Evolutionary conservation across 1,140 invertebrate species (phyloP).

Genomic region (Choristoneura fumiferana): DNA sequence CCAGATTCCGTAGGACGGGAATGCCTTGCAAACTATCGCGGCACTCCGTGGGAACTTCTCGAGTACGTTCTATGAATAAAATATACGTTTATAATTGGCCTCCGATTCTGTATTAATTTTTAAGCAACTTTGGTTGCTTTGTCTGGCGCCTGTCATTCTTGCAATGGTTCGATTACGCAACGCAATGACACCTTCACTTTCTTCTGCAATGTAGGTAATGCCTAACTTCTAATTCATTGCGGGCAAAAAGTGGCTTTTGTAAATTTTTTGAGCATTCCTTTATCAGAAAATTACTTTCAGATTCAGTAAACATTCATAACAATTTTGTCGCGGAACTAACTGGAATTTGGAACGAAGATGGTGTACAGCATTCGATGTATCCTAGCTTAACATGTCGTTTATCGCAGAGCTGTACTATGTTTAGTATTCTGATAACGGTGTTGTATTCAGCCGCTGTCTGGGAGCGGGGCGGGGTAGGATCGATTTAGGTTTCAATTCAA

Average conservation of each 20-base stretch:
- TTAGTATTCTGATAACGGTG: conserved; percentile 5
- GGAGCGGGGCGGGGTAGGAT: background rate
- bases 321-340: too few relatives aligned
- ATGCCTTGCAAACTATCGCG: conserved; percentile 34
- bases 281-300: conserved; percentile 1
- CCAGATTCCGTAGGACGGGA: conserved; percentile 32
- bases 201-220: conserved; percentile 14
- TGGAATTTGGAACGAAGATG: too few relatives aligned
- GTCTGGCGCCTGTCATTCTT: background rate
- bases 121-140: conserved; percentile 1
- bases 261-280: background rate
- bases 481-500: conserved; percentile 15
- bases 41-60: conserved; percentile 50
- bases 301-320: background rate
- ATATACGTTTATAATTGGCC: background rate
- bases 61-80: conserved; percentile 33
- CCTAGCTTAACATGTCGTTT: background rate
- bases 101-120: background rate
- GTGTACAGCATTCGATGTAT: too few relatives aligned
- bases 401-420: background rate
- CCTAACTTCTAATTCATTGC: background rate
- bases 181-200: conserved; percentile 16
- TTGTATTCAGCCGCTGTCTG: conserved; percentile 1
- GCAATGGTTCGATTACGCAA: background rate
- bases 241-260: conserved; percentile 1